phyloP scores from a whole-genome alignment of 2,113 vertebrate genomes.

The Craseonycteris thonglongyai region DNA sequence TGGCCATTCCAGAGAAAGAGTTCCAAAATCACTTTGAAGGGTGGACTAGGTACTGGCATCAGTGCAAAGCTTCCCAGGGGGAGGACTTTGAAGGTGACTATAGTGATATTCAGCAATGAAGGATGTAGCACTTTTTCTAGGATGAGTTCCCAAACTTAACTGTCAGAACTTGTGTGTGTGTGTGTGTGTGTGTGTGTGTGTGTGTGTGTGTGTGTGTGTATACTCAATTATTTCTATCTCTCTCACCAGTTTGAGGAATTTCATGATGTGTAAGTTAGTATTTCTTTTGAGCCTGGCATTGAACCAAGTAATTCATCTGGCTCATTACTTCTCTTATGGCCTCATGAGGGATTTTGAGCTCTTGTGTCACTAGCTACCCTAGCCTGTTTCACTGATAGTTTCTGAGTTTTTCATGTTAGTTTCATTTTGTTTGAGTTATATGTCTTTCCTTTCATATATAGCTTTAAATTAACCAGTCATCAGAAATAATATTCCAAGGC shows the following conservation, averaged over 20 bases:
- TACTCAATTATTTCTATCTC: neutral
- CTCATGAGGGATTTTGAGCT: neutral
- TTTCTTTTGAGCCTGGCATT: neutral
- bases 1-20: too few species aligned
- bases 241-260: neutral
- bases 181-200: too few species aligned
- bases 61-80: too few species aligned
- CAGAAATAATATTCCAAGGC: conserved; percentile 31
- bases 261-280: neutral
- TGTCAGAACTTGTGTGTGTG: too few species aligned
- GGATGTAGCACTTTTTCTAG: too few species aligned
- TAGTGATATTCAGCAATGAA: too few species aligned
- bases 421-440: conserved; percentile 16
- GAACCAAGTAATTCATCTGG: neutral
- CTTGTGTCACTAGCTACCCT: neutral
- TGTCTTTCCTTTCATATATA: conserved; percentile 13
- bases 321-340: neutral
- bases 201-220: too few species aligned
- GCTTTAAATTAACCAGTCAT: neutral
- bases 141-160: too few species aligned
- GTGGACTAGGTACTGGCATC: too few species aligned
- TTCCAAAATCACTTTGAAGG: too few species aligned
- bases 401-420: conserved; percentile 1
- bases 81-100: too few species aligned
- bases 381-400: neutral